phyloP scores from a whole-genome alignment of 2,888 invertebrate genomes.

The Apamea epomidion region DNA sequence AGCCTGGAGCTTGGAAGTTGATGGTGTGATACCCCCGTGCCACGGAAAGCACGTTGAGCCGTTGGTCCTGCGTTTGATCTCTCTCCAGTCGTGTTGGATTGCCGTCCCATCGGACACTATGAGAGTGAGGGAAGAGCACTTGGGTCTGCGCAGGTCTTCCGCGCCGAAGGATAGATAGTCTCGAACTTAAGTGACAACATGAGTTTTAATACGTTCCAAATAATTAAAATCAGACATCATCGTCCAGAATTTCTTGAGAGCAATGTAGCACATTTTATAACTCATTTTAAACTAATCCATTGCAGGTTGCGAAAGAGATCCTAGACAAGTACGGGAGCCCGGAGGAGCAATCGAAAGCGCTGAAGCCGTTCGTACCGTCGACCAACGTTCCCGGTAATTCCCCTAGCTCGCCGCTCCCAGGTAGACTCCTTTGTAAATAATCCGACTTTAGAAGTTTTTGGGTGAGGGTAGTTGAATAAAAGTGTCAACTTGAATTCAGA shows the following conservation, averaged over 20 bases:
- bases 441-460: constrained; percentile 23
- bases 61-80: no score
- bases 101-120: no score
- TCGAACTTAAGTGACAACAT: background rate
- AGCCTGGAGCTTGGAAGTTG: no score
- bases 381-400: constrained; percentile 81
- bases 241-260: background rate
- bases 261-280: background rate
- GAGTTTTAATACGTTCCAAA: background rate
- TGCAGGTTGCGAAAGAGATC: constrained; percentile 94
- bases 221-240: background rate
- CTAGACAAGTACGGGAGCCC: constrained; percentile 94
- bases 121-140: background rate
- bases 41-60: no score
- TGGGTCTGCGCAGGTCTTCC: background rate
- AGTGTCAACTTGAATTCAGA: background rate
- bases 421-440: constrained; percentile 77
- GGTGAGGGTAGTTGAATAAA: background rate
- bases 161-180: background rate
- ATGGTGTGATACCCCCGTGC: no score
- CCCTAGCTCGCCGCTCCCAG: constrained; percentile 78
- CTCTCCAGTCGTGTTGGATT: no score
- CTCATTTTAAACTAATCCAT: constrained; percentile 45
- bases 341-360: constrained; percentile 80
- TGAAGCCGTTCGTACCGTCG: constrained; percentile 82